Evolutionary conservation across 2,888 invertebrate species (phyloP).

Genomic region (Lycophotia porphyrea): DNA sequence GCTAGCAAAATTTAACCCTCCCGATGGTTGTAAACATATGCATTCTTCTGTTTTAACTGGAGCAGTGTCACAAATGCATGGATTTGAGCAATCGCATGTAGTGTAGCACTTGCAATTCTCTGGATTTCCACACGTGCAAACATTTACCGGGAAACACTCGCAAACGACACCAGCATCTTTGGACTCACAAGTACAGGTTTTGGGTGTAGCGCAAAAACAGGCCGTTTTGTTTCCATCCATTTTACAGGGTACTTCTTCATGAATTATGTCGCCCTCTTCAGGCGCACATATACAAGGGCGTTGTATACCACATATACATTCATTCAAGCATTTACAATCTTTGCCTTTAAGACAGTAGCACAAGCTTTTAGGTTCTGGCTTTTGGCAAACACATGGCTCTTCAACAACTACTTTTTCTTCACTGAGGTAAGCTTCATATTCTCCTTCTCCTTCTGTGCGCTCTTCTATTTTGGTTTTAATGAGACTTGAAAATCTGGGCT

Average conservation of each 20-base stretch:
- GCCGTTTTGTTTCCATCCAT: slow-evolving; percentile 73
- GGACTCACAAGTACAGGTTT: slow-evolving; percentile 76
- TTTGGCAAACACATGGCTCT: slow-evolving; percentile 80
- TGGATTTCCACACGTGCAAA: slow-evolving; percentile 80
- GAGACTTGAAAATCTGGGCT: slow-evolving; percentile 66
- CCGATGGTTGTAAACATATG: slow-evolving; percentile 73
- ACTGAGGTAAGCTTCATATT: not conserved
- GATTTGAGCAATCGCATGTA: slow-evolving; percentile 78
- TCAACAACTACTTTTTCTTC: slow-evolving; percentile 42
- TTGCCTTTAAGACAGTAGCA: slow-evolving; percentile 79
- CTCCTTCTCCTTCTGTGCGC: slow-evolving; percentile 22
- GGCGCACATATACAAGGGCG: slow-evolving; percentile 79
- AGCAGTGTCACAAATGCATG: slow-evolving; percentile 80
- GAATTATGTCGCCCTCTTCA: slow-evolving; percentile 52
- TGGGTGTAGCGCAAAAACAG: slow-evolving; percentile 75
- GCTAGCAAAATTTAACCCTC: slow-evolving; percentile 68
- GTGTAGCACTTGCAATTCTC: slow-evolving; percentile 80
- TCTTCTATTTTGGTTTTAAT: slow-evolving; percentile 24
- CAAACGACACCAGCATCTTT: slow-evolving; percentile 66
- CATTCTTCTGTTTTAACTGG: slow-evolving; percentile 72
- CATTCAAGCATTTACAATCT: slow-evolving; percentile 75
- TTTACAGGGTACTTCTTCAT: slow-evolving; percentile 69
- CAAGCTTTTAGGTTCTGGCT: slow-evolving; percentile 68
- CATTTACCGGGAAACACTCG: slow-evolving; percentile 75
- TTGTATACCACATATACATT: slow-evolving; percentile 80